These are phyloP conservation scores for Mixornis gularis DNA, from an alignment of 2,113 vertebrate species.

Conservation along the genomic window DNA sequence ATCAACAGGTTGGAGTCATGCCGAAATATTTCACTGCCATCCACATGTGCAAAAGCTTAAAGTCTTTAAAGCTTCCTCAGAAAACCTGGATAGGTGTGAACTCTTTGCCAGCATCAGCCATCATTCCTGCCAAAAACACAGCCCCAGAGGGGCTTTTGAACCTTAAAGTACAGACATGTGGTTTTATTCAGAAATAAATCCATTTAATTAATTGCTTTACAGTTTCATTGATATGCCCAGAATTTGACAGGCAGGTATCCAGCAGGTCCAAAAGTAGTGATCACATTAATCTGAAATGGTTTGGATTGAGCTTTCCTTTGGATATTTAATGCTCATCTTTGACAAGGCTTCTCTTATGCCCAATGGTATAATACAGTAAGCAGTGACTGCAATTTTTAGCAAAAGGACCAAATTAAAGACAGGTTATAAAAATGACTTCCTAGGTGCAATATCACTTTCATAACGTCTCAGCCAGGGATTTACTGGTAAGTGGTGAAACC, in stretches of 20 bases:
- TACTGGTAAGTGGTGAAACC: constrained; percentile 63
- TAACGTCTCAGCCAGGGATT: constrained; percentile 73
- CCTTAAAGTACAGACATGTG: background rate
- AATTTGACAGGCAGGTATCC: background rate
- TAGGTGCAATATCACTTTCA: constrained; percentile 70
- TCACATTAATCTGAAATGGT: background rate
- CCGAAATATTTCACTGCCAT: background rate
- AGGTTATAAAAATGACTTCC: constrained; percentile 80
- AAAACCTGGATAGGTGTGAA: background rate
- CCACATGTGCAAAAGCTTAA: background rate
- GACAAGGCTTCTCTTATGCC: constrained; percentile 71
- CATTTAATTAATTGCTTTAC: background rate
- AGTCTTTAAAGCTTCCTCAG: background rate
- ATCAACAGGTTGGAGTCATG: background rate
- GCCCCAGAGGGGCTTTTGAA: background rate
- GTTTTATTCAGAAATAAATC: background rate
- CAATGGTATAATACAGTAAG: constrained; percentile 89
- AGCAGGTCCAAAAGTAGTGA: background rate
- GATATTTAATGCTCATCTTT: background rate
- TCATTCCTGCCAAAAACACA: background rate
- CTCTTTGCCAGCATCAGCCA: background rate
- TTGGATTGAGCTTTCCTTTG: background rate
- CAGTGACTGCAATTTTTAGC: constrained; percentile 79
- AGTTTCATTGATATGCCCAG: background rate
- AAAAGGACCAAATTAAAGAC: constrained; percentile 80